Conservation (phyloP, 2,797 vertebrate species). For the Echiichthys vipera region DNA sequence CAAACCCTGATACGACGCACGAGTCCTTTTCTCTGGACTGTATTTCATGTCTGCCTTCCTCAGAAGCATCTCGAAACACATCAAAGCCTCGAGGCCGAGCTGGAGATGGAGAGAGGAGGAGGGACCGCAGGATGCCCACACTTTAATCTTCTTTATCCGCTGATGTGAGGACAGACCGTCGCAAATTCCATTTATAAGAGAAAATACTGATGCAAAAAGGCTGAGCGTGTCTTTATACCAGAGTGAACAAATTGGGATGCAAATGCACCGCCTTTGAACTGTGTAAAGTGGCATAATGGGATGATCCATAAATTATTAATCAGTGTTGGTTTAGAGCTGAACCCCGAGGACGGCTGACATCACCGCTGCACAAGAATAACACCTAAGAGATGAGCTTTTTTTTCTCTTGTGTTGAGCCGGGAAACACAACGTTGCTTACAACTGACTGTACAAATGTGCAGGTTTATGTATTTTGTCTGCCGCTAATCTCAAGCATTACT, state of each 20-base stretch:
- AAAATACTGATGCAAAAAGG: conserved; percentile 86
- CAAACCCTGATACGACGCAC: not conserved
- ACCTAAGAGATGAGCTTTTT: not conserved
- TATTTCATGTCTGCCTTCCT: conserved; percentile 52
- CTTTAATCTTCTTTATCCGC: conserved; percentile 90
- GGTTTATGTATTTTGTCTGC: too few relatives aligned
- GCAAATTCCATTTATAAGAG: conserved; percentile 87
- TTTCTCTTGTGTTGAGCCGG: not conserved
- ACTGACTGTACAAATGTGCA: too few relatives aligned
- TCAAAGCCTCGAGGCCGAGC: conserved; percentile 89
- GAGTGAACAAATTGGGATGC: conserved; percentile 78
- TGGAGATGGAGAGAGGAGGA: conserved; percentile 59
- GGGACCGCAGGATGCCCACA: conserved; percentile 80
- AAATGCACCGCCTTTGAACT: conserved; percentile 85
- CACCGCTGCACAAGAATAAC: conserved; percentile 23
- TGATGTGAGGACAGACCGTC: conserved; percentile 82
- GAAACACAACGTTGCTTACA: not conserved
- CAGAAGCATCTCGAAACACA: conserved; percentile 87
- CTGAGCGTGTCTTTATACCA: conserved; percentile 79
- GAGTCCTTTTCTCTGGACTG: conserved; percentile 11
- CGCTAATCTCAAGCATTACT: too few relatives aligned
- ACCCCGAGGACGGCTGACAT: conserved; percentile 60
- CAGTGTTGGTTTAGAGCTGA: conserved; percentile 69
- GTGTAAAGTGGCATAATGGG: conserved; percentile 84
- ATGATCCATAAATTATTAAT: conserved; percentile 85